Base-by-base conservation (phyloP, 1,140 invertebrate species). In the Protaetia brevitarsis region DNA sequence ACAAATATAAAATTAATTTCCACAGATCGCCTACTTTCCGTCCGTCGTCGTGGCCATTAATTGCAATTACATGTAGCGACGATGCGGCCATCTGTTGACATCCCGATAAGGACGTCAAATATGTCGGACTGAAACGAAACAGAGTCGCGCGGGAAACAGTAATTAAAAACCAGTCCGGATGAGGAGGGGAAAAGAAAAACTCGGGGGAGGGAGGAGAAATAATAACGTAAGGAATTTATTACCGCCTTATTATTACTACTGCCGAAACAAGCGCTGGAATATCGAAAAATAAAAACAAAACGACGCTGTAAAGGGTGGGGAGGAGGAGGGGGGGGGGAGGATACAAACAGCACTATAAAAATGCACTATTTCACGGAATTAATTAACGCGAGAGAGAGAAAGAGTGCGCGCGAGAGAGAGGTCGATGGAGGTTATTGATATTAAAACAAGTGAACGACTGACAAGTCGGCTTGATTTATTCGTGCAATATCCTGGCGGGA, bases 401-500 rank as follows among this genome's bases (percentile, higher is more conserved):
- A n/a, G n/a, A n/a, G n/a, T n/a, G n/a, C n/a, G n/a, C n/a, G 23
- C 26, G 11, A 23, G 10, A 8, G 41, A 51, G 26, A 23, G 41
- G 41, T 51, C 26, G 41, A 51, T 59, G 57, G 13, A 57, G 21
- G 57, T 68, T 73, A 73, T 73, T 73, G 71, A 73, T 73, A 73
- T 71, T 71, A 70, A 73, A 73, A 73, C 70, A 73, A 73, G 71
- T 70, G 57, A 66, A 62, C 64, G 63, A 68, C 27, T 67, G 69
- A 71, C 68, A 68, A 66, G 30, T n/a, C 23, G 51, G 67, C 68
- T 73, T 73, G 71, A 73, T 73, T 73, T 73, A 73, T 73, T 69
- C 66, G 60, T 66, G 68, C 69, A 73, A 73, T 73, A 73, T 73
- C 71, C 71, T 73, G 71, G 68, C 66, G 68, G 68, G 68, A 73